These are phyloP conservation scores for Mastomys natalensis DNA, from an alignment of 2,113 vertebrate genomes.

Conservation along the genomic window DNA sequence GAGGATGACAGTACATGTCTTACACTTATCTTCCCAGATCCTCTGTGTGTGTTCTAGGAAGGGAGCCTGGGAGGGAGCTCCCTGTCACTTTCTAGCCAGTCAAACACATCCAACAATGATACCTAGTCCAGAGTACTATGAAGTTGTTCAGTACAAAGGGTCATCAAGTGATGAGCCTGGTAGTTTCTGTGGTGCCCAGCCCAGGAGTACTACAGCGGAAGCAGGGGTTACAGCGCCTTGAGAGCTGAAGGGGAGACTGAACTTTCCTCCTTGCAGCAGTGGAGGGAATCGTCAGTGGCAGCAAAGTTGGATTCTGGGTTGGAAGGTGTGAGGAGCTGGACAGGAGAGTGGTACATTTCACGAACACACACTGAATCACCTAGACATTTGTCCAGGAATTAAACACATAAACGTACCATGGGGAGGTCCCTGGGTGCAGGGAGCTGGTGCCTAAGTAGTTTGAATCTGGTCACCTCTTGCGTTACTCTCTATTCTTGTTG, in stretches of 20 bases:
- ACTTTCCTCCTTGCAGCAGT: neutral
- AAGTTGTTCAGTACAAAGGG: neutral
- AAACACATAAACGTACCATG: neutral
- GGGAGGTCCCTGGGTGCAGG: neutral
- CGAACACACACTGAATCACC: neutral
- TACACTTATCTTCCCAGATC: neutral
- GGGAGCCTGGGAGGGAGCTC: neutral
- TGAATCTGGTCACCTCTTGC: neutral
- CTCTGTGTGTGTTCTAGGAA: neutral
- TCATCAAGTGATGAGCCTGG: no score
- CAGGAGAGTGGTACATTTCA: neutral
- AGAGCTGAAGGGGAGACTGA: neutral
- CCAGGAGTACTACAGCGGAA: neutral
- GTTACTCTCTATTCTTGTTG: neutral
- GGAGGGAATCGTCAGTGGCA: neutral
- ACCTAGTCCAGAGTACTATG: neutral
- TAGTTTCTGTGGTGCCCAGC: neutral
- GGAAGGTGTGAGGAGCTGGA: neutral
- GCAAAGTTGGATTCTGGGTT: neutral
- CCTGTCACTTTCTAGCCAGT: neutral
- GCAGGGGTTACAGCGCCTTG: neutral
- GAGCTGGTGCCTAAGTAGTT: neutral
- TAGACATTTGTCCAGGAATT: neutral
- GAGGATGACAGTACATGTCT: neutral
- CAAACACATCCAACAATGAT: neutral